Conservation (phyloP, 1,140 invertebrate genomes). For the Caenorhabditis briggsae region DNA sequence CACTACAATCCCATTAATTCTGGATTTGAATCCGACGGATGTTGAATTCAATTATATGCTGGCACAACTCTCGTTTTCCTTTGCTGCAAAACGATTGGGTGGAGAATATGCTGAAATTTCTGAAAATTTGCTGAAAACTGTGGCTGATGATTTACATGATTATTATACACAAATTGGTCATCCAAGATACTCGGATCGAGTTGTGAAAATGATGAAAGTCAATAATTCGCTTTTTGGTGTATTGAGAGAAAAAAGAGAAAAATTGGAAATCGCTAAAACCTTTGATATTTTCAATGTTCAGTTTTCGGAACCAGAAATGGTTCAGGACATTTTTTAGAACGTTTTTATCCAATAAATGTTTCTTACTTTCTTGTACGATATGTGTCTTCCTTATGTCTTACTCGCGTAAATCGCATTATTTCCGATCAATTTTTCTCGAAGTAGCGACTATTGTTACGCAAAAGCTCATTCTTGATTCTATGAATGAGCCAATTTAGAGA, state of each 20-base stretch:
- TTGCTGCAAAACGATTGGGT: not conserved
- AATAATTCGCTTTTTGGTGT: not conserved
- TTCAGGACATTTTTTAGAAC: not conserved
- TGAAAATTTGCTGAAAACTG: not conserved
- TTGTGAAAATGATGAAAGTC: constrained; percentile 15
- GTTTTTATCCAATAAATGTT: too few species aligned
- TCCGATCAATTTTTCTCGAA: too few species aligned
- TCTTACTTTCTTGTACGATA: too few species aligned
- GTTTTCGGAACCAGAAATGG: constrained; percentile 6
- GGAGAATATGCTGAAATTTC: not conserved
- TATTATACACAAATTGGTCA: not conserved
- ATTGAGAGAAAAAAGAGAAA: not conserved
- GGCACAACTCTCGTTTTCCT: constrained; percentile 1
- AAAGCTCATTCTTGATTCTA: too few species aligned
- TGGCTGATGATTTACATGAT: not conserved
- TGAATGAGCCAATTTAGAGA: too few species aligned
- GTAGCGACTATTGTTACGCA: too few species aligned
- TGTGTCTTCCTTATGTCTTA: too few species aligned
- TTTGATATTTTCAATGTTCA: constrained; percentile 17
- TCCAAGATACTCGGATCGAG: constrained; percentile 14
- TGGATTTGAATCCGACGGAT: not conserved
- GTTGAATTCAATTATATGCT: constrained; percentile 26
- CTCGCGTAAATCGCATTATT: too few species aligned
- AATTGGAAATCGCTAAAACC: not conserved
- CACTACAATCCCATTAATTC: not conserved